Percentiles rank a stretch among this genome's conserved stretches.
Conservation (phyloP, 2,888 invertebrate genomes). For the Anthrax anthrax region DNA sequence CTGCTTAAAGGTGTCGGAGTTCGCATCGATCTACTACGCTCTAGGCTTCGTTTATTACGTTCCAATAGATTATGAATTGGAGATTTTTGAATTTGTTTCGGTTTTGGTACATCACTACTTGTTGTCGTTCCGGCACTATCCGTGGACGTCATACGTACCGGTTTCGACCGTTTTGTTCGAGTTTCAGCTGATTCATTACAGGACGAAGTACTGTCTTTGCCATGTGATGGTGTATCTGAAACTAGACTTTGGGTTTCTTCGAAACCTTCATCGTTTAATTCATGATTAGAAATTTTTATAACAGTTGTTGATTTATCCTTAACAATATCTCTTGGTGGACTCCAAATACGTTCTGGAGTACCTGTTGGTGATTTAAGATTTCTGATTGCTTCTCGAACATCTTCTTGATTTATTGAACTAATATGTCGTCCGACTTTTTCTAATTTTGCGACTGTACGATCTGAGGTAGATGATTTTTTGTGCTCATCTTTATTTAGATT, state of each 20-base stretch:
- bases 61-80: constrained; percentile 20
- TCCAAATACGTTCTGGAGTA: constrained; percentile 46
- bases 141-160: constrained; percentile 18
- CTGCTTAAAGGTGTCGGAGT: constrained; percentile 16
- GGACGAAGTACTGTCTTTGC: constrained; percentile 52
- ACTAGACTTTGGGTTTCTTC: constrained; percentile 76
- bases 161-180: constrained; percentile 10
- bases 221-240: constrained; percentile 74
- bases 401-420: constrained; percentile 55
- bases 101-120: constrained; percentile 24
- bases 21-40: constrained; percentile 16
- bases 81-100: constrained; percentile 16
- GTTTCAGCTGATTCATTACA: constrained; percentile 46
- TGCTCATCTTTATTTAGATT: constrained; percentile 33
- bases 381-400: constrained; percentile 52
- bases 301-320: constrained; percentile 17
- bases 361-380: constrained; percentile 49
- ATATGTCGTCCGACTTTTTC: constrained; percentile 45
- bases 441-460: constrained; percentile 24
- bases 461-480: constrained; percentile 18
- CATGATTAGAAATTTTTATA: constrained; percentile 32
- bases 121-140: constrained; percentile 37
- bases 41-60: constrained; percentile 17
- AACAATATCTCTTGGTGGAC: constrained; percentile 31
- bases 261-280: constrained; percentile 77